Evolutionary conservation across 2,888 invertebrate genomes (phyloP).

Genomic region (Agriopis marginaria): DNA sequence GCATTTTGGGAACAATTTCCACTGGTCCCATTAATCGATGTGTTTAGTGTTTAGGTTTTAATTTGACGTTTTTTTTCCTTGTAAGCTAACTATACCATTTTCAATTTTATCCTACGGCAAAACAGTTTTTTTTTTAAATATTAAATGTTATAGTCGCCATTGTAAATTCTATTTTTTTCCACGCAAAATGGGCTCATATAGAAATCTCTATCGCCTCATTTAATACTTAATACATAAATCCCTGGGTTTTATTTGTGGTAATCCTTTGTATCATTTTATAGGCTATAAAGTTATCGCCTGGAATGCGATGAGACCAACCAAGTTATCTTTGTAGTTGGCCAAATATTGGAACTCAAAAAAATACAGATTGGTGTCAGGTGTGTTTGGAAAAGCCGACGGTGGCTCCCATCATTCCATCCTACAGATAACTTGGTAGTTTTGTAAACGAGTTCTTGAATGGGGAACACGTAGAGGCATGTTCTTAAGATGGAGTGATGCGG

Average conservation of each 20-base stretch:
- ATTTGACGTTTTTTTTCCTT: too few species aligned
- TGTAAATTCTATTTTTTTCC: background rate
- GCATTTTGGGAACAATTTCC: too few species aligned
- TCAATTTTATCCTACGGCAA: too few species aligned
- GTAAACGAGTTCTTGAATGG: conserved; percentile 46
- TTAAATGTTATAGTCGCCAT: background rate
- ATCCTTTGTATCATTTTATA: conserved; percentile 32
- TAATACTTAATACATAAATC: conserved; percentile 11
- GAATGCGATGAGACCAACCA: conserved; percentile 33
- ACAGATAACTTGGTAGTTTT: background rate
- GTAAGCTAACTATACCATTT: too few species aligned
- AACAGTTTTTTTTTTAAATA: background rate
- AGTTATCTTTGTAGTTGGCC: background rate
- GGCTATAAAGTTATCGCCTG: conserved; percentile 27
- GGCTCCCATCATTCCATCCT: background rate
- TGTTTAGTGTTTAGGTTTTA: too few species aligned
- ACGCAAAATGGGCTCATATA: background rate
- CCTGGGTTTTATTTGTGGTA: conserved; percentile 23
- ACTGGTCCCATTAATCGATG: too few species aligned
- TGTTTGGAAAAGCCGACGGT: background rate
- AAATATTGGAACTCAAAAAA: background rate
- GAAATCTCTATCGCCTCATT: background rate
- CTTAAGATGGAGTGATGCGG: conserved; percentile 41
- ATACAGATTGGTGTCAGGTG: background rate
- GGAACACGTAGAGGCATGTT: conserved; percentile 36